Conservation (phyloP, 2,888 invertebrate species). For the Cordylochernes scorpioides region DNA sequence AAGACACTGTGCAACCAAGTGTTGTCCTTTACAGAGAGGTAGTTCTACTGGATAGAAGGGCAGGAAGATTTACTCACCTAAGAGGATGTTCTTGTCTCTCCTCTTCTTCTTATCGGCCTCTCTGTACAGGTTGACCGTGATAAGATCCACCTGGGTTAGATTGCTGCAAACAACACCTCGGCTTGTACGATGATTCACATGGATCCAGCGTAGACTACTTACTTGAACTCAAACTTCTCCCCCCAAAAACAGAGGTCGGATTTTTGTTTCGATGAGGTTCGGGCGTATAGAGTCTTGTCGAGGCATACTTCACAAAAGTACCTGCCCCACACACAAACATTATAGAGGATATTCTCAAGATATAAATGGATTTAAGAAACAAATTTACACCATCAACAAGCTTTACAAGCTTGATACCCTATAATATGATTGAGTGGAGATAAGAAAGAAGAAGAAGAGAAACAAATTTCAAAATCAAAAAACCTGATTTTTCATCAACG, state of each 20-base stretch:
- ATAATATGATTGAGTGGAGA: too few relatives aligned
- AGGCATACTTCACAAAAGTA: conserved; percentile 78
- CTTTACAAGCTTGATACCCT: too few relatives aligned
- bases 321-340: too few relatives aligned
- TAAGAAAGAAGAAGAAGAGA: too few relatives aligned
- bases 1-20: too few relatives aligned
- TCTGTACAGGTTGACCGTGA: conserved; percentile 60
- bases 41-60: too few relatives aligned
- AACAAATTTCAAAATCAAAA: too few relatives aligned
- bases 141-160: conserved; percentile 29
- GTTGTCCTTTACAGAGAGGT: too few relatives aligned
- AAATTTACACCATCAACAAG: too few relatives aligned
- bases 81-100: conserved; percentile 55
- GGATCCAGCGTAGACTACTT: conserved; percentile 13
- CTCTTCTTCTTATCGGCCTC: conserved; percentile 67
- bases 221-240: conserved; percentile 67
- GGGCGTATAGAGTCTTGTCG: conserved; percentile 62
- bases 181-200: background rate
- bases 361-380: too few relatives aligned
- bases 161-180: conserved; percentile 15
- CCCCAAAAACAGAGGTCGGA: conserved; percentile 83
- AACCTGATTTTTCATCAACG: too few relatives aligned
- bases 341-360: too few relatives aligned
- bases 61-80: conserved; percentile 44
- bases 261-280: conserved; percentile 70